These are phyloP conservation scores for Xyrichtys novacula DNA, from an alignment of 2,797 vertebrate species.

Conservation along the genomic window DNA sequence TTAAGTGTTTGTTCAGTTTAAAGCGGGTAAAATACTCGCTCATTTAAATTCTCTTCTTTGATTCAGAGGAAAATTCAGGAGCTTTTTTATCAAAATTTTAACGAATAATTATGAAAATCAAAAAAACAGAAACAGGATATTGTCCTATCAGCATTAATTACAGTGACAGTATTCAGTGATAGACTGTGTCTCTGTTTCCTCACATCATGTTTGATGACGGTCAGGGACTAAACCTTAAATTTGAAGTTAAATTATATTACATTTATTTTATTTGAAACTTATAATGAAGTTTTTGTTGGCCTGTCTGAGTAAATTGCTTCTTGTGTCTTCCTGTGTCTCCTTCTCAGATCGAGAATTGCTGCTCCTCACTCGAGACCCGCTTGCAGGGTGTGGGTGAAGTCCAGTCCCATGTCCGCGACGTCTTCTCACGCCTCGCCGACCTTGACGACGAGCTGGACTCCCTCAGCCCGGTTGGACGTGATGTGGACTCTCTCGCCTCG, in stretches of 20 bases:
- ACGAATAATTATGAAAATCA: background rate
- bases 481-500: slow-evolving; percentile 93
- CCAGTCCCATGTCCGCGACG: slow-evolving; percentile 90
- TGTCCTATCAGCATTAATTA: no score
- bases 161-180: no score
- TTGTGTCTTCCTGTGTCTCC: background rate
- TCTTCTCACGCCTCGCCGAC: slow-evolving; percentile 94
- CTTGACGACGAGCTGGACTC: slow-evolving; percentile 96
- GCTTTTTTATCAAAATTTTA: background rate
- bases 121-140: no score
- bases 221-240: no score
- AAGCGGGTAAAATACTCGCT: background rate
- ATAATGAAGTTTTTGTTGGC: no score
- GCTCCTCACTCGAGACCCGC: slow-evolving; percentile 90
- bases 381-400: slow-evolving; percentile 95
- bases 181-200: no score
- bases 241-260: no score
- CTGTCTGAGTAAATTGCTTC: no score
- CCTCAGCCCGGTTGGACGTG: slow-evolving; percentile 92
- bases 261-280: no score
- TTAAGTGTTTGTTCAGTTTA: background rate
- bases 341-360: slow-evolving; percentile 87
- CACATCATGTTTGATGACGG: no score
- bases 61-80: background rate
- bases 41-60: background rate